Conservation (phyloP, 2,113 vertebrate species). For the Ochotona curzoniae region DNA sequence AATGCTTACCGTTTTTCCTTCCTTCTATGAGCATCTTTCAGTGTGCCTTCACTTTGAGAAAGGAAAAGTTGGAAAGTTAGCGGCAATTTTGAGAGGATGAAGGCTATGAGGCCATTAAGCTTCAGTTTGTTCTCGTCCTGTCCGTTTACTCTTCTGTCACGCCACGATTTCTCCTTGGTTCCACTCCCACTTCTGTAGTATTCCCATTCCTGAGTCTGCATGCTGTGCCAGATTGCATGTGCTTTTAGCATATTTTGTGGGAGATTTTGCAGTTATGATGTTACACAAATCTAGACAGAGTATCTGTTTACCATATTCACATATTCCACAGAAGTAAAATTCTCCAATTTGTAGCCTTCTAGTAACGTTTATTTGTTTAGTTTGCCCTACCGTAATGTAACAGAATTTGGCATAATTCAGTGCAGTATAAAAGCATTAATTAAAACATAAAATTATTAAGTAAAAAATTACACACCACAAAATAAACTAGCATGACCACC, state of each 20-base stretch:
- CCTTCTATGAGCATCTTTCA: neutral
- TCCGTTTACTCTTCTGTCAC: neutral
- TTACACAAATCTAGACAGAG: slow-evolving; percentile 7
- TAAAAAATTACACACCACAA: neutral
- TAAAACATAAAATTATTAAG: neutral
- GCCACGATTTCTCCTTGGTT: neutral
- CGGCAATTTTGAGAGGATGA: neutral
- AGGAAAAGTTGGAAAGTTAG: neutral
- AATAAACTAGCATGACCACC: neutral
- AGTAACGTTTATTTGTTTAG: neutral
- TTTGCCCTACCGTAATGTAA: neutral
- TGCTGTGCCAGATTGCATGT: neutral
- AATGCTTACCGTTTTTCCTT: neutral
- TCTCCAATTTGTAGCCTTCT: neutral
- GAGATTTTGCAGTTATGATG: neutral
- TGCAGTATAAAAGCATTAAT: neutral
- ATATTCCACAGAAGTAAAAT: neutral
- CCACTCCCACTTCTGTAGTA: neutral
- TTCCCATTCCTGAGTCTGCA: neutral
- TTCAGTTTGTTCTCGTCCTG: too few species aligned
- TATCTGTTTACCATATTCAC: neutral
- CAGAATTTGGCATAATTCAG: neutral
- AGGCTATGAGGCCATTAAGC: neutral
- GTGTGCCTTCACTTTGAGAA: neutral
- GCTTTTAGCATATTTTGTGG: neutral